A percentile compares a stretch with the other conserved stretches of the same genome.
phyloP scores from a whole-genome alignment of 2,797 vertebrate species.

The Malacoraja senta region DNA sequence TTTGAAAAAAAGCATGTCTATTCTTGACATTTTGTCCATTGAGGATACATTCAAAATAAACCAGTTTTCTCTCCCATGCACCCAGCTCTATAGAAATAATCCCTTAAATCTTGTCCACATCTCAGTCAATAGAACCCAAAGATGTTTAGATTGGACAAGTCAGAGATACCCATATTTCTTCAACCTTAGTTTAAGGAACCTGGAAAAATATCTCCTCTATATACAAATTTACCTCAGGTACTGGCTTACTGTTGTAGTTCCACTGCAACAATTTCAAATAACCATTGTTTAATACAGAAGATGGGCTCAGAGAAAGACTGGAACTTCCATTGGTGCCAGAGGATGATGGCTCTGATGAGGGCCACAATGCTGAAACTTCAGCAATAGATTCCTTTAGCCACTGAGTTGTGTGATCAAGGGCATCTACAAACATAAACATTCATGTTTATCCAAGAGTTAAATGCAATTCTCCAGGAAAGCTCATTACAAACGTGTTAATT shows the following conservation, averaged over 20 bases:
- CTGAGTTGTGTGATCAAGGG: slow-evolving; percentile 73
- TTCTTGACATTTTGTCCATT: not conserved
- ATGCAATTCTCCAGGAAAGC: not conserved
- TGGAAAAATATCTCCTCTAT: not conserved
- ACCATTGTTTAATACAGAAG: slow-evolving; percentile 71
- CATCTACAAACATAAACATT: slow-evolving; percentile 56
- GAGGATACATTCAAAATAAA: not conserved
- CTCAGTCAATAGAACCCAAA: not conserved
- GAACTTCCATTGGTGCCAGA: slow-evolving; percentile 54
- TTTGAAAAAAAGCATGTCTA: not conserved
- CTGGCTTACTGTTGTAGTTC: slow-evolving; percentile 64
- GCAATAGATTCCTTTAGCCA: slow-evolving; percentile 79
- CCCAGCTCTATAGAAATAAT: not conserved
- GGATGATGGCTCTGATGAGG: slow-evolving; percentile 50
- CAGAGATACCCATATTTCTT: not conserved
- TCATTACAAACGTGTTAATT: not conserved
- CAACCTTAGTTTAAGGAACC: not conserved
- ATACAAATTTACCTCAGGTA: slow-evolving; percentile 72
- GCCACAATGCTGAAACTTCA: slow-evolving; percentile 59
- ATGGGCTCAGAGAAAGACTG: slow-evolving; percentile 64
- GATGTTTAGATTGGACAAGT: not conserved
- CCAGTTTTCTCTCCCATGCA: not conserved
- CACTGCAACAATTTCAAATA: slow-evolving; percentile 75
- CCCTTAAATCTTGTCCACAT: not conserved
- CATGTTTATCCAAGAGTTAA: not conserved